Percentiles rank a stretch among this genome's conserved stretches.
Conservation (phyloP, 2,797 vertebrate genomes). For the Cirrhinus mrigala region DNA sequence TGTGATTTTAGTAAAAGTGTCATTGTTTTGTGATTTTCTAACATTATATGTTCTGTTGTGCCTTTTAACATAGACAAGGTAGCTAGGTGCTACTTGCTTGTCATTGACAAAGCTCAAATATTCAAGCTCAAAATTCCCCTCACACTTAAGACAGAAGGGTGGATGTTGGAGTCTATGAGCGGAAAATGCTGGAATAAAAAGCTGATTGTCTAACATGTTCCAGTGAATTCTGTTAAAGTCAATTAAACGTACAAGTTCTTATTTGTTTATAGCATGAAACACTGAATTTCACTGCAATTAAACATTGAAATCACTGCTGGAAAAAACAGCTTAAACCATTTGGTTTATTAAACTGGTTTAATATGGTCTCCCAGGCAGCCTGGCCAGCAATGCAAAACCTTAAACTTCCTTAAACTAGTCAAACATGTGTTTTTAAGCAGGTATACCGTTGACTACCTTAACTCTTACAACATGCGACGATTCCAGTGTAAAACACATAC, state of each 20-base stretch:
- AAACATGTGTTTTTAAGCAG: neutral
- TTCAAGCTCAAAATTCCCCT: neutral
- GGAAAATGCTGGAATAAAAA: slow-evolving; percentile 17
- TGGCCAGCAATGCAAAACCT: neutral
- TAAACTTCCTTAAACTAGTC: neutral
- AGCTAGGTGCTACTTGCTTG: neutral
- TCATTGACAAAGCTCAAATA: neutral
- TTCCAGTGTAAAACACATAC: neutral
- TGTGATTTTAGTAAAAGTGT: neutral
- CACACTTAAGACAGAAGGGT: neutral
- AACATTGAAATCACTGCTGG: neutral
- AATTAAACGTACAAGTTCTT: neutral
- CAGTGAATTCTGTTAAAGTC: neutral
- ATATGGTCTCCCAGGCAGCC: neutral
- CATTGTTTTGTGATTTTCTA: neutral
- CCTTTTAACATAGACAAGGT: too few relatives aligned
- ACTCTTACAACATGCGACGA: neutral
- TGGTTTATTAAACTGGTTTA: neutral
- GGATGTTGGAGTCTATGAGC: neutral
- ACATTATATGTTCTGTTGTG: neutral
- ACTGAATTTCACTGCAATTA: too few relatives aligned
- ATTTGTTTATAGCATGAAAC: neutral
- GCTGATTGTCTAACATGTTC: neutral
- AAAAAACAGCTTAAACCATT: neutral
- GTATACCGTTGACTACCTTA: neutral